Base-by-base conservation (phyloP, 1,140 invertebrate genomes). In the Trichonephila clavata region DNA sequence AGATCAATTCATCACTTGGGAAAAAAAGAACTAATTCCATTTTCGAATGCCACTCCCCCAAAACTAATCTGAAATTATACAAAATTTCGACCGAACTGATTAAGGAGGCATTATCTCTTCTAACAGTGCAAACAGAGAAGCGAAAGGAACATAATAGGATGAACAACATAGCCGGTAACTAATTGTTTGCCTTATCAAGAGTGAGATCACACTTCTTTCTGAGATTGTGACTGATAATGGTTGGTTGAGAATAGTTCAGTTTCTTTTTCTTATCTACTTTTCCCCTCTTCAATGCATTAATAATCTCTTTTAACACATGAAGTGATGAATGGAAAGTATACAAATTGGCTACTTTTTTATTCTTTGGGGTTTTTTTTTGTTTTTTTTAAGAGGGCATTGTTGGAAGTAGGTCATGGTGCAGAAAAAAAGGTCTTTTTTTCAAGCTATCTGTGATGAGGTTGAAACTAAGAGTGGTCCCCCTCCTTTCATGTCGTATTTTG, bases 21-120 rank as follows among this genome's bases (percentile, higher is more conserved):
- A 4, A 32, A 77, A 39, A 63, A 20, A 77, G 71, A 77, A 77
- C 71, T 77, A 18, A 77, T 77, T 77, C 71, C 71, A 77, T 77
- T 77, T 77, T 77, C 71, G 3, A 77, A 77, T 16, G 32, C 71
- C 71, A 77, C 71, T 77, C 71, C 71, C 71, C 7, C 13, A 39
- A 77, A 77, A 77, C 16, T 77, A 77, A 77, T 77, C 71, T 32
- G 18, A 77, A 77, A 39, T 77, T 77, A 77, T 77, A 77, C 71
- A 39, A 77, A 32, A 77, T 32, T 13, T 77, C 32, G 27, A 77
- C n/a, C n/a, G 65, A 68, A 24, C 10, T 68, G 65, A 68, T 68
- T 24, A 24, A 77, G 27, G 27, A 39, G 71, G 32, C 71, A 77
- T 39, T 77, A 77, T 77, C 71, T 63, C 16, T 61, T 16, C 21